Evolutionary conservation across 2,113 vertebrate genomes (phyloP), one percentile per base, ranked within the genome.

Genomic region (Bos indicus): DNA sequence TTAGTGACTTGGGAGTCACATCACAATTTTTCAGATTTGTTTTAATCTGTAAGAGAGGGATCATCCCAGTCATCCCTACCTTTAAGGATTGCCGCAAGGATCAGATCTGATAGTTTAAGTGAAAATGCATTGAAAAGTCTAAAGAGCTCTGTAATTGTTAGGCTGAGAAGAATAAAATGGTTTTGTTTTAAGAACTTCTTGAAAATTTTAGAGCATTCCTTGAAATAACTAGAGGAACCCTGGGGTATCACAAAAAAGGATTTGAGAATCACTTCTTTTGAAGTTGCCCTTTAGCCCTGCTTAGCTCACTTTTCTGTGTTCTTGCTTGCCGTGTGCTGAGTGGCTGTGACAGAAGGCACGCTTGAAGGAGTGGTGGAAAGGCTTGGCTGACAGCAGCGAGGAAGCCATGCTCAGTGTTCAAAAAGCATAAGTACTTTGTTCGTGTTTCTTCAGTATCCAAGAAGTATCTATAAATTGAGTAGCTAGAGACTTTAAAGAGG

Each of bases 151-250:
- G 0, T 94, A 83, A 67, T 91, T 88, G 56, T 86, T 52, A 83
- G 62, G 51, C 91, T 17, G 28, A 91, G 43, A 62, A 81, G 84
- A 84, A 85, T 46, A n/a, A 91, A 94, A 81, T 83, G 28, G 48
- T 78, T 97, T 89, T 93, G 57, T 87, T 86, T 94, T 77, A 87
- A 96, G 90, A 90, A 90, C 90, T 85, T 93, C 43, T 95, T 67
- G 23, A 83, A 90, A 90, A 82, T 19, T 64, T 85, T 77, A 71
- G 52, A 88, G 26, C 40, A 8, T 88, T 95, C 48, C 85, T 92
- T 90, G 67, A 91, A 96, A 86, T 94, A 82, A 90, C 62, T 48
- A 57, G 85, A 59, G 46, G 95, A 82, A 86, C 43, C 60, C 11
- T 1, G 7, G 90, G 88, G 67, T 43, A 60, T 78, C 23, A 28